These are phyloP conservation scores for Drosophila athabasca DNA, from an alignment of 1,140 invertebrate genomes.

Conservation along the genomic window DNA sequence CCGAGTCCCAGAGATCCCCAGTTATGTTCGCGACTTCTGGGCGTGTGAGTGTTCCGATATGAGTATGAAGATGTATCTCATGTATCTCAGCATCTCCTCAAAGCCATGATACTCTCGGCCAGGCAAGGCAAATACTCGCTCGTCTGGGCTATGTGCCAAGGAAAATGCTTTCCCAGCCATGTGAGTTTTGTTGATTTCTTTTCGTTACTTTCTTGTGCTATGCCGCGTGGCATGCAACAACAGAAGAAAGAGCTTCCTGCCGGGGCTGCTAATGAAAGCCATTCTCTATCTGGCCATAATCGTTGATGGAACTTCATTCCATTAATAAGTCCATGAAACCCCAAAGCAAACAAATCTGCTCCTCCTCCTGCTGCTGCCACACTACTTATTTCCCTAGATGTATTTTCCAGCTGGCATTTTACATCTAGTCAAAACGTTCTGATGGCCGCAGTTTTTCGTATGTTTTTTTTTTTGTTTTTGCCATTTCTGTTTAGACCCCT, in stretches of 20 bases:
- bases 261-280: slow-evolving; percentile 15
- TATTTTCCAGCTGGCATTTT: neutral
- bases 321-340: slow-evolving; percentile 43
- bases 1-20: no score
- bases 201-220: slow-evolving; percentile 38
- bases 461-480: slow-evolving; percentile 49
- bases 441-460: slow-evolving; percentile 54
- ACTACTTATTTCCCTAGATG: no score
- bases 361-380: no score
- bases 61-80: no score
- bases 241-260: neutral
- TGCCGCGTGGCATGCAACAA: slow-evolving; percentile 37
- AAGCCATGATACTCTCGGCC: no score
- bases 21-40: no score
- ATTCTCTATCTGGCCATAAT: no score
- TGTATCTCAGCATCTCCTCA: no score
- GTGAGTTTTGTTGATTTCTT: slow-evolving; percentile 28
- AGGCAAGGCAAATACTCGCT: neutral
- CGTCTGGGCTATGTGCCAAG: neutral
- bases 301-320: slow-evolving; percentile 15
- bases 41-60: no score
- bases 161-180: neutral
- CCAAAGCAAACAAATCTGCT: neutral
- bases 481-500: slow-evolving; percentile 55
- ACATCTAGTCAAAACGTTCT: slow-evolving; percentile 7